phyloP scores from a whole-genome alignment of 2,113 vertebrate genomes.

The Nematolebias whitei region DNA sequence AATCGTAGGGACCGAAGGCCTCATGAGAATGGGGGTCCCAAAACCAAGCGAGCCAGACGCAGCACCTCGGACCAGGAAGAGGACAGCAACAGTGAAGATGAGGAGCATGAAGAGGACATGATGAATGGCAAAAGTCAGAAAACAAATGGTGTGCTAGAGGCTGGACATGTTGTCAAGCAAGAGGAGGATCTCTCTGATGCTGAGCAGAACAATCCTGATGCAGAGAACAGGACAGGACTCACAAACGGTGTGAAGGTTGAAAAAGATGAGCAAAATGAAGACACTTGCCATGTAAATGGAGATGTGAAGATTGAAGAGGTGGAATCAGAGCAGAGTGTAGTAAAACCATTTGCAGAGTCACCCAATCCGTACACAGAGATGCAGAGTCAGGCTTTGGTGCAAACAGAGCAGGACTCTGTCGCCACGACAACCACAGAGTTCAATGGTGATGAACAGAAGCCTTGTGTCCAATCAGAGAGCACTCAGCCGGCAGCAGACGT shows the following conservation, averaged over 20 bases:
- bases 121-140: constrained; percentile 50
- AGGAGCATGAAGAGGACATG: constrained; percentile 49
- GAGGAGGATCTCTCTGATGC: constrained; percentile 38
- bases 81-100: constrained; percentile 71
- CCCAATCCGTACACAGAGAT: constrained; percentile 63
- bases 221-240: constrained; percentile 80
- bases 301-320: constrained; percentile 59
- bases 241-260: constrained; percentile 69
- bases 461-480: constrained; percentile 59
- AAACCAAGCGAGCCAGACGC: constrained; percentile 63
- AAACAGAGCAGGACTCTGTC: constrained; percentile 54
- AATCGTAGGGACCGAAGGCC: constrained; percentile 63
- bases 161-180: constrained; percentile 38
- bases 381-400: constrained; percentile 33
- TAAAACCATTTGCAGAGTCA: constrained; percentile 75
- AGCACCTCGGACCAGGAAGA: constrained; percentile 77
- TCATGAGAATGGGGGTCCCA: constrained; percentile 70
- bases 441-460: constrained; percentile 54
- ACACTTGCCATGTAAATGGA: constrained; percentile 37
- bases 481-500: constrained; percentile 45
- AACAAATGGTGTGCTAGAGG: constrained; percentile 41
- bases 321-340: constrained; percentile 73
- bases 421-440: constrained; percentile 53
- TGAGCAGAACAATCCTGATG: constrained; percentile 82
- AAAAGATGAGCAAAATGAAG: constrained; percentile 40